Evolutionary conservation across 1,140 invertebrate species (phyloP).

Genomic region (Drosophila nikananu): DNA sequence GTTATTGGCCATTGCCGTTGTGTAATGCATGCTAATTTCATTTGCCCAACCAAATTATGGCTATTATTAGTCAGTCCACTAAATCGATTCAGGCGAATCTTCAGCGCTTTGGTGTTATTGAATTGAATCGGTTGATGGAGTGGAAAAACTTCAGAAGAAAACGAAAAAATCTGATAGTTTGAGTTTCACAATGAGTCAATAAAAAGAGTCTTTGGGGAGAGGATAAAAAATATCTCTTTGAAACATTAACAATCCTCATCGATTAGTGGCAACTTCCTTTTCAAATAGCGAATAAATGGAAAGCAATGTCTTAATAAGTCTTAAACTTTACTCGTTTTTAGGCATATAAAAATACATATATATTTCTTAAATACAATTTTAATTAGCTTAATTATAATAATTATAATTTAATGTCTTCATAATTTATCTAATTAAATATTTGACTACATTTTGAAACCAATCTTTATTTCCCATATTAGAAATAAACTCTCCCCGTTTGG

Average conservation of each 20-base stretch:
- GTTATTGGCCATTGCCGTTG: constrained; percentile 75
- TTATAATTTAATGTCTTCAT: too few relatives aligned
- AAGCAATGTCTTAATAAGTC: too few relatives aligned
- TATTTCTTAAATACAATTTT: too few relatives aligned
- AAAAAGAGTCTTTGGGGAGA: neutral
- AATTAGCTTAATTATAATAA: too few relatives aligned
- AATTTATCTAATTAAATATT: too few relatives aligned
- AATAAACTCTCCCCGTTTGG: constrained; percentile 2
- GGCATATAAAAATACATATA: too few relatives aligned
- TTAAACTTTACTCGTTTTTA: too few relatives aligned
- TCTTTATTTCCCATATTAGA: neutral
- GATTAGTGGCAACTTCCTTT: too few relatives aligned
- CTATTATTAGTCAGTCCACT: constrained; percentile 61
- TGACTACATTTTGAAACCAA: too few relatives aligned
- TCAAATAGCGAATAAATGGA: too few relatives aligned
- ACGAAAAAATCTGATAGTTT: neutral
- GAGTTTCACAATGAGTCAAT: neutral
- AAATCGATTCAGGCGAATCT: constrained; percentile 28
- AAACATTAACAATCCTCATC: too few relatives aligned
- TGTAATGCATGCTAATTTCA: constrained; percentile 81
- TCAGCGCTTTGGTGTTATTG: constrained; percentile 28
- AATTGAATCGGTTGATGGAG: constrained; percentile 32
- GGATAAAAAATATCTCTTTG: too few relatives aligned
- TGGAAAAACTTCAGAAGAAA: constrained; percentile 14
- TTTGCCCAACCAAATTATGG: constrained; percentile 76